Base-by-base conservation (phyloP, 2,113 vertebrate species). In the Sakesphorus luctuosus region DNA sequence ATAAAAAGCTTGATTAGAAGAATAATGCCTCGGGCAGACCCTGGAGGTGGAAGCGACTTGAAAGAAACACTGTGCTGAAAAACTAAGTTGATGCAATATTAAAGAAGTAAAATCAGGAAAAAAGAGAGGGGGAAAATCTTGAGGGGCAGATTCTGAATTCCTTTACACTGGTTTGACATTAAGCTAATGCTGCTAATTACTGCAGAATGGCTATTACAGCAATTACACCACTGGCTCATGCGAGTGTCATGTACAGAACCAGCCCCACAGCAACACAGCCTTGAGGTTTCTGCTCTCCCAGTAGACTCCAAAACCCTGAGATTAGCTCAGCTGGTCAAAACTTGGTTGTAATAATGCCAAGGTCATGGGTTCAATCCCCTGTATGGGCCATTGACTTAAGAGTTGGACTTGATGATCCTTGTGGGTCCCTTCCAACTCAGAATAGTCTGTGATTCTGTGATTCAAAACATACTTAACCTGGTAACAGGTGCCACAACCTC, bases 51-150 rank as follows among this genome's bases (percentile, higher is more conserved):
- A 90, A 94, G 72, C 28, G 72, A 90, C 93, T 95, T 97, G 88
- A 96, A 96, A 96, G 94, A 92, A 92, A 72, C n/a, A 56, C 85
- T 95, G 63, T 44, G 56, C 40, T 90, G 68, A 81, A 92, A 94
- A 94, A 92, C 88, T 90, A 92, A 80, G 85, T 84, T 81, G 65
- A 95, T 97, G 92, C 69, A 97, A 96, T 96, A 96, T 96, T 97
- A 94, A 96, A 90, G 52, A 94, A 96, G 73, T 52, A 65, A 86
- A 95, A 92, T 93, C 79, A 95, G 69, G 36, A 47, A 84, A 90
- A 80, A 0, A 1, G 26, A 24, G 24, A 0, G 0, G 13, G 6
- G 11, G 35, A 1, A 15, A 65, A 72, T 82, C 36, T 73, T 20
- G 21, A 43, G 26, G 25, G n/a, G 7, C 50, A 71, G 47, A 90